Percentiles rank a stretch among this genome's conserved stretches.
Evolutionary conservation across 2,797 vertebrate species (phyloP).

Genomic region (Antennarius maculatus): DNA sequence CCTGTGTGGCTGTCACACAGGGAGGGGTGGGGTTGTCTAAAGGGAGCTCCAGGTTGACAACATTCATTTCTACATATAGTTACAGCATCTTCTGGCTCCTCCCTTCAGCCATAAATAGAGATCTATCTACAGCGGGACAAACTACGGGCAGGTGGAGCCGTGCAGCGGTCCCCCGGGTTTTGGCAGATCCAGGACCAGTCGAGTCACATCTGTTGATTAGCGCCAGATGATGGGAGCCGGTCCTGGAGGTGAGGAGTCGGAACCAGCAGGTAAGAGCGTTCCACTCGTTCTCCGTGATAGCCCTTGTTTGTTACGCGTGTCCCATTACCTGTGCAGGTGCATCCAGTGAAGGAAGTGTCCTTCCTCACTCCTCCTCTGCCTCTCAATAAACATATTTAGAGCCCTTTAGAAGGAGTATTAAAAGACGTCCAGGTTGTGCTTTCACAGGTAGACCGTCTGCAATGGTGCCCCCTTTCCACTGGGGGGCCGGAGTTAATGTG

Average conservation of each 20-base stretch:
- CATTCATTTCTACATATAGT: conserved; percentile 52
- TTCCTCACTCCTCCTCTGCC: not conserved
- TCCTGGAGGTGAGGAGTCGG: conserved; percentile 15
- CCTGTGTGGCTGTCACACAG: conserved; percentile 18
- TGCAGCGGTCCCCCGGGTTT: not conserved
- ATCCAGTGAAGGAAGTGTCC: conserved; percentile 12
- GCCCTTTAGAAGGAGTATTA: conserved; percentile 61
- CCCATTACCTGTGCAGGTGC: conserved; percentile 36
- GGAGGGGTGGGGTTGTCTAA: conserved; percentile 48
- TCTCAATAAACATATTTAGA: conserved; percentile 48
- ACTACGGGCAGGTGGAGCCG: not conserved
- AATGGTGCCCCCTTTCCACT: not conserved
- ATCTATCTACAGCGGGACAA: no score
- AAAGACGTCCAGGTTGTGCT: conserved; percentile 58
- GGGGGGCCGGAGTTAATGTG: no score
- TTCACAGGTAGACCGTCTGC: conserved; percentile 21
- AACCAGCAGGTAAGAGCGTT: conserved; percentile 34
- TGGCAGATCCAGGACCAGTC: conserved; percentile 42
- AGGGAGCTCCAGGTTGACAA: conserved; percentile 50
- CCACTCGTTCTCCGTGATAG: conserved; percentile 47
- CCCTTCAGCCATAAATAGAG: conserved; percentile 29
- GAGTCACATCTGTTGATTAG: conserved; percentile 47
- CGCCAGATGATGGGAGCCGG: conserved; percentile 31
- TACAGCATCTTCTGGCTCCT: conserved; percentile 42
- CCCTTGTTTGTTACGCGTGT: conserved; percentile 55